Conservation (phyloP, 1,140 invertebrate species). For the Tigriopus japonicus region DNA sequence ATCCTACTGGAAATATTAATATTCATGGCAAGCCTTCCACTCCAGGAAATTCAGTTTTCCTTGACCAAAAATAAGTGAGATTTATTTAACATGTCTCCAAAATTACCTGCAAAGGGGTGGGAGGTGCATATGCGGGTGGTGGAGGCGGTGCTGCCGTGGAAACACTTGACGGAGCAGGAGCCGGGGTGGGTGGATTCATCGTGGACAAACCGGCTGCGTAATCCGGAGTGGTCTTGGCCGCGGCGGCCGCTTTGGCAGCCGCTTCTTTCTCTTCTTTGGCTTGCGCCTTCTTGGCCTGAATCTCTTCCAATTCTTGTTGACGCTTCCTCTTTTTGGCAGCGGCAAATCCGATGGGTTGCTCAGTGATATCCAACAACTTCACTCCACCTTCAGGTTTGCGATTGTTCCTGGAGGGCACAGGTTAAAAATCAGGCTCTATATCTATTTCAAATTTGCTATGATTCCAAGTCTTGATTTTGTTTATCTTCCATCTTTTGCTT, state of each 20-base stretch:
- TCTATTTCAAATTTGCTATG: too few relatives aligned
- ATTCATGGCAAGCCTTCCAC: too few relatives aligned
- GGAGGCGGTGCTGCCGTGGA: conserved; percentile 17
- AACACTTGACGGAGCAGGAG: conserved; percentile 17
- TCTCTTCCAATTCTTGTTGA: conserved; percentile 28
- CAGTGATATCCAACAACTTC: conserved; percentile 76
- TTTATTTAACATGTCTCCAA: too few relatives aligned
- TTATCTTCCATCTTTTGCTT: too few relatives aligned
- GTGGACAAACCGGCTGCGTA: conserved; percentile 51
- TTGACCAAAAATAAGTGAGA: too few relatives aligned
- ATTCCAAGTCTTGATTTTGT: too few relatives aligned
- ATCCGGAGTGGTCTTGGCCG: conserved; percentile 38
- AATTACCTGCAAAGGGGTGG: background rate
- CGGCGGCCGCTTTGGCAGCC: conserved; percentile 10
- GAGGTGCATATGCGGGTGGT: conserved; percentile 19
- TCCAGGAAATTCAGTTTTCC: too few relatives aligned
- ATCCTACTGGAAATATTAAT: too few relatives aligned
- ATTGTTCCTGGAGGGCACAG: too few relatives aligned
- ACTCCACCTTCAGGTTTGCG: conserved; percentile 63
- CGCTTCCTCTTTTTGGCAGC: conserved; percentile 42
- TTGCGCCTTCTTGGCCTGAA: conserved; percentile 17
- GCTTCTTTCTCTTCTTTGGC: conserved; percentile 24
- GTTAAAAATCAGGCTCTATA: too few relatives aligned
- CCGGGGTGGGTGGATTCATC: conserved; percentile 25
- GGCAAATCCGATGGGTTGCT: conserved; percentile 60